Base-by-base conservation (phyloP, 2,797 vertebrate species). In the Macroramphosus scolopax region DNA sequence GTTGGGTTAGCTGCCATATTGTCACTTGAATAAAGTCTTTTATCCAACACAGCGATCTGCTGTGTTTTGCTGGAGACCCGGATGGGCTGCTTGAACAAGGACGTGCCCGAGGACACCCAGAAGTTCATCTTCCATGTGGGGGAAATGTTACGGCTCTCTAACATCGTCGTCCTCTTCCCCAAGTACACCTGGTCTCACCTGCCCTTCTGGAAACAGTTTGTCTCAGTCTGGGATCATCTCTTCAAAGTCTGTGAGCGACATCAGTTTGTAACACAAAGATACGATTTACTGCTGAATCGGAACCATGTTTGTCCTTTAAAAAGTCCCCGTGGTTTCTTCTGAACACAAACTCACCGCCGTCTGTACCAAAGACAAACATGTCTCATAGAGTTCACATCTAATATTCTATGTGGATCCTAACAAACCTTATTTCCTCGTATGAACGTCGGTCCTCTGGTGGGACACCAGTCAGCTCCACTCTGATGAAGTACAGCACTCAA, bases 81-180 rank as follows among this genome's bases (percentile, higher is more conserved):
- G 0, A 60, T 92, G 85, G 91, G 91, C 53, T 92, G 89, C 70
- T 63, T 92, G 63, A 74, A 87, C 1, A 55, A 88, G n/a, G 42
- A 26, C 6, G 39, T 91, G 26, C 89, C 89, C 0, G 83, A 91
- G 44, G 82, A 91, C 41, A 92, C 91, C 0, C 68, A 85, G 17
- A 86, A 84, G 77, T 92, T 92, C 64, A 92, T 92, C 54, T n/a
- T 33, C 50, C 88, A 88, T 0, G 91, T 92, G 11, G 89, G 89
- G n/a, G 87, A 91, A 52, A 91, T 92, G 89, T 88, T 92, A 22
- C 59, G 68, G 0, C 77, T 89, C 13, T 89, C 91, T 2, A 64
- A 40, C 0, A 17, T 90, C 17, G 0, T 92, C 1, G 1, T 88
- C 29, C 76, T 92, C 18, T 88, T 92, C 53, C 91, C 91, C 3